phyloP scores from a whole-genome alignment of 2,888 invertebrate genomes.

The Drosophila recens region DNA sequence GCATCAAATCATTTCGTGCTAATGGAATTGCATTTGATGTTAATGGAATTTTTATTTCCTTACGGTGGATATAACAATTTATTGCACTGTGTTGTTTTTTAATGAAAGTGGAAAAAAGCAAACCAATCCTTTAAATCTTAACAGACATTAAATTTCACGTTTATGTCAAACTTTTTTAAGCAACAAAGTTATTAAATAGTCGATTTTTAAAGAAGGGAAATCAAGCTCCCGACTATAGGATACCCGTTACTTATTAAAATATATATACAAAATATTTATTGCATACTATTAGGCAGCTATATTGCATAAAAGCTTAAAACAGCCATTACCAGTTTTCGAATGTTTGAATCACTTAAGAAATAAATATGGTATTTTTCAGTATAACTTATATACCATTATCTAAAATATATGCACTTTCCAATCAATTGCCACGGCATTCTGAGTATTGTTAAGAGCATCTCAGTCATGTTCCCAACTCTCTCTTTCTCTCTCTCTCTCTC shows the following conservation, averaged over 20 bases:
- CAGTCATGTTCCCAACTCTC: not conserved
- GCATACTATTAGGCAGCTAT: no score
- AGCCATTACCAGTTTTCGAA: not conserved
- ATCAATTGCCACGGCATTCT: not conserved
- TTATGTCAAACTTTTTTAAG: not conserved
- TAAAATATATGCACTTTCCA: not conserved
- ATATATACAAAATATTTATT: no score
- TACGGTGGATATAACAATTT: slow-evolving; percentile 4
- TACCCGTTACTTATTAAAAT: no score
- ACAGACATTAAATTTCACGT: slow-evolving; percentile 9
- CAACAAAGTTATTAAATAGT: not conserved
- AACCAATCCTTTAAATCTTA: not conserved
- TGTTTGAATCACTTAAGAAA: not conserved
- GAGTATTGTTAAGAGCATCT: not conserved
- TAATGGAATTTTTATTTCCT: slow-evolving; percentile 69
- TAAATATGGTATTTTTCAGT: not conserved
- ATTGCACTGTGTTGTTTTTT: slow-evolving; percentile 4
- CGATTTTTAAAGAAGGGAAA: not conserved
- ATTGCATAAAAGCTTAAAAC: no score
- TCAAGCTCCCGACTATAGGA: no score
- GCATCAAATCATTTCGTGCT: slow-evolving; percentile 80
- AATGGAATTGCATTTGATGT: slow-evolving; percentile 80
- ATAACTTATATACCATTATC: no score
- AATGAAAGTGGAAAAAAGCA: not conserved
- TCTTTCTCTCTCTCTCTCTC: not conserved